Base-by-base conservation (phyloP, 2,888 invertebrate genomes). In the Eupithecia insigniata region DNA sequence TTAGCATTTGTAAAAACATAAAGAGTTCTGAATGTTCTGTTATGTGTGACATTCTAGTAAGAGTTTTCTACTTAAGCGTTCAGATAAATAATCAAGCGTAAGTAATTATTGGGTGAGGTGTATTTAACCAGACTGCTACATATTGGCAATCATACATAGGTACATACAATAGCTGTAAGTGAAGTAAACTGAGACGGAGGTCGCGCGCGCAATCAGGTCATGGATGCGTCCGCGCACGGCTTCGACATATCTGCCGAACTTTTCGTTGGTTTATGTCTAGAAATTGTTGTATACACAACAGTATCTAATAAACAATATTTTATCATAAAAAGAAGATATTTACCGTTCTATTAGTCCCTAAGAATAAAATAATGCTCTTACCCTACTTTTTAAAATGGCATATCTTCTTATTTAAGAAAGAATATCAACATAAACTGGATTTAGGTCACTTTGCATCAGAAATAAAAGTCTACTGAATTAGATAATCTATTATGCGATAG, bases 121-220 rank as follows among this genome's bases (percentile, higher is more conserved):
- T 62, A 62, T 62, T 62, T n/a, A n/a, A 62, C 18, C 34, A 30
- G 16, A 32, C 58, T 26, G 58, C 58, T 65, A 67, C 60, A 68
- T 69, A 74, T 67, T 64, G 26, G 39, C 51, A 68, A 68, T 36
- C 22, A 58, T 32, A 67, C 67, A 72, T 65, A 58, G 10, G 58
- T 16, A 71, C 74, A 74, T 77, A 80, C 82, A 83, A 81, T 82
- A 81, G 81, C 67, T 46, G 65, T 82, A 77, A 82, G 65, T 82
- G 77, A 82, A 81, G 81, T 82, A 83, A 83, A 85, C 81, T 73
- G 78, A 36, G 66, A 66, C 75, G 81, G 88, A 90, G 90, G 89
- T 88, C 85, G 82, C 83, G 83, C 89, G 87, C 89, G 74, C 65
- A 90, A 88, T 84, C 86, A 83, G 92, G 92, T 91, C 92, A 91